These are phyloP conservation scores for Eretmochelys imbricata DNA, from an alignment of 2,113 vertebrate species.

Conservation along the genomic window DNA sequence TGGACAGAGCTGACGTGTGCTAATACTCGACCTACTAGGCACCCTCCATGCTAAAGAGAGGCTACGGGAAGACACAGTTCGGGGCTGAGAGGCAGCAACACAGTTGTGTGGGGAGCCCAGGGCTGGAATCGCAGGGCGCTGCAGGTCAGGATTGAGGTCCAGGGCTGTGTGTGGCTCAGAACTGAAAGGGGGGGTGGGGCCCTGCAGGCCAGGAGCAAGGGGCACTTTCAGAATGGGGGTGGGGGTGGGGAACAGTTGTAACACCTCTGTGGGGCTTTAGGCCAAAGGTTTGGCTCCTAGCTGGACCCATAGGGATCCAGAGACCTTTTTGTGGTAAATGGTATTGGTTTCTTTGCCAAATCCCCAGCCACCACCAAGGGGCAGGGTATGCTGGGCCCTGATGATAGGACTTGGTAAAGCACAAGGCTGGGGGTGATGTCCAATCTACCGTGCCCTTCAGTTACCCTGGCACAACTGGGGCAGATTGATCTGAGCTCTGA, in stretches of 20 bases:
- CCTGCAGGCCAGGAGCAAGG: background rate
- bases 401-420: too few species aligned
- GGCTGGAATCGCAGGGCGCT: rapidly evolving
- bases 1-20: background rate
- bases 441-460: background rate
- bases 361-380: too few species aligned
- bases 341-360: too few species aligned
- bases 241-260: too few species aligned
- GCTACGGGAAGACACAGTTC: background rate
- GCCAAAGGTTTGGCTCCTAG: too few species aligned
- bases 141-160: rapidly evolving
- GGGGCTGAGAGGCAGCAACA: too few species aligned
- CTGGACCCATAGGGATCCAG: too few species aligned
- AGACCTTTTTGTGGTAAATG: too few species aligned
- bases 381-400: too few species aligned
- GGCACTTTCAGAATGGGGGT: background rate
- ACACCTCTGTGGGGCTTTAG: too few species aligned
- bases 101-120: background rate
- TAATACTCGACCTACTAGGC: too few species aligned
- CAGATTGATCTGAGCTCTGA: background rate
- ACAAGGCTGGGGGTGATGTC: background rate
- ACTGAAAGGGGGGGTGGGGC: background rate
- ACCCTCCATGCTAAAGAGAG: background rate
- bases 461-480: background rate
- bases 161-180: background rate